Evolutionary conservation across 1,140 invertebrate species (phyloP), one percentile per base, ranked within the genome.

Genomic region (Papilio machaon): DNA sequence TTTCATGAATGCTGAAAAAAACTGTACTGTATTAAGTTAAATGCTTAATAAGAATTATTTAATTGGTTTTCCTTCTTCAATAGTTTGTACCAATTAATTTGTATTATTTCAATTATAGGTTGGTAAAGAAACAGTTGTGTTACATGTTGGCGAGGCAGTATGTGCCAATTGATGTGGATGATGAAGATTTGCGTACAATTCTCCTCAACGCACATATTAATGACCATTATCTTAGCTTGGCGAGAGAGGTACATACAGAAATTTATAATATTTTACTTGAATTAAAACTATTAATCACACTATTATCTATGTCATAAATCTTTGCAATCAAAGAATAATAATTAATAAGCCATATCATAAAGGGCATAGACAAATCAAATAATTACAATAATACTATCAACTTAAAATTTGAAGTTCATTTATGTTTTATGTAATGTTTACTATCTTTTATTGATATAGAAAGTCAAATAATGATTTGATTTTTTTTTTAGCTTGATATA

Each of bases 81-180:
- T 6, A 43, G 38, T 43, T 43, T 3, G 38, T 7, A 6, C 49
- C 10, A 15, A 52, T 52, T 15, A 52, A 10, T 43, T 4, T 43
- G 7, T 43, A 43, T 54, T 79, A 79, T 43, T 82, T 30, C 23
- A 30, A 35, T 94, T 95, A 46, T 90, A 98, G 98, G 73, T 95
- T 97, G n/a, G 92, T 99, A 30, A 97, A 98, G 91, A 99, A 99
- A 90, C 99, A 99, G 93, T 94, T 99, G 84, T 99, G 99, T 6
- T 99, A 99, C 89, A 99, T 99, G 97, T 94, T 99, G 19, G 99
- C 98, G 2, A 96, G 99, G 2, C 99, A 99, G 89, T 99, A 99
- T 94, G 97, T 99, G 35, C 94, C 95, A 47, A 96, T 97, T 80
- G 95, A 96, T 35, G 91, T 96, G 78, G 96, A 97, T 52, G 97